A percentile compares a stretch with the other conserved stretches of the same genome.
Evolutionary conservation across 1,140 invertebrate species (phyloP).

Genomic region (Magallana ariakensis): DNA sequence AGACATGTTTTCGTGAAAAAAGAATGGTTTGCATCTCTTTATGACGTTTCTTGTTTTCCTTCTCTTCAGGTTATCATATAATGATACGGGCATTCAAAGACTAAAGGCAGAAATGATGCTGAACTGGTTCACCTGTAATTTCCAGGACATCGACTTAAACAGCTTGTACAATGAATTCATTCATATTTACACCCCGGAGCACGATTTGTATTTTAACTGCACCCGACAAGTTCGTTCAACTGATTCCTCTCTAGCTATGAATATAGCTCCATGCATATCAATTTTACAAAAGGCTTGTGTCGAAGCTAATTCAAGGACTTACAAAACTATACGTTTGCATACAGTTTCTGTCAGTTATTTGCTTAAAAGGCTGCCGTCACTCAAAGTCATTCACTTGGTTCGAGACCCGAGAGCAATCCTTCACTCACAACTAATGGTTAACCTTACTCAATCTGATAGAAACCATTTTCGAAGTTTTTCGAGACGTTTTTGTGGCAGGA

Average conservation of each 20-base stretch:
- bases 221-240: neutral
- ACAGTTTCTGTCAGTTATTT: neutral
- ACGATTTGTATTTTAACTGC: neutral
- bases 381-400: neutral
- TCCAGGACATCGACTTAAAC: neutral
- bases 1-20: no score
- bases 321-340: neutral
- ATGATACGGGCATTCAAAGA: neutral
- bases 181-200: neutral
- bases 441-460: neutral
- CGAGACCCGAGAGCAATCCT: neutral
- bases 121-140: neutral
- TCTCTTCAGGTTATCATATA: neutral
- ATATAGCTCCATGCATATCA: neutral
- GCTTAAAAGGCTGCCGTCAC: neutral
- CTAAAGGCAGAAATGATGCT: neutral
- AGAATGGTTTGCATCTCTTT: no score
- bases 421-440: neutral
- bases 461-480: neutral
- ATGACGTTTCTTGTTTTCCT: no score
- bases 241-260: neutral
- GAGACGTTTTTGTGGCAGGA: neutral
- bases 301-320: neutral
- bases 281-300: neutral
- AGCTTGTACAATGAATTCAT: conserved; percentile 5